phyloP scores from a whole-genome alignment of 2,797 vertebrate genomes.

The Vespertilio murinus region DNA sequence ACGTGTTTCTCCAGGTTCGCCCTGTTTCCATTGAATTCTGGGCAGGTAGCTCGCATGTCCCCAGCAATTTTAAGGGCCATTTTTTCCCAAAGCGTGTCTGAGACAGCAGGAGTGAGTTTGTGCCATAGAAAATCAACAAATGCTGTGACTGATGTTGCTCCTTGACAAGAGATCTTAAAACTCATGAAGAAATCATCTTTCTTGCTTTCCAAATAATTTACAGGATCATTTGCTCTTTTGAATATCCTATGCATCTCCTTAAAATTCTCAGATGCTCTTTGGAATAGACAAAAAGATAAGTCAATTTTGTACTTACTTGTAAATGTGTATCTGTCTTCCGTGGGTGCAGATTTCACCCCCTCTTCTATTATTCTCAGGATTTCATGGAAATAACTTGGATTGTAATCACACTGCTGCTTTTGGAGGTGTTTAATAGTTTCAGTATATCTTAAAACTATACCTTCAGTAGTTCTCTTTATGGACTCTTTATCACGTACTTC shows the following conservation, averaged over 20 bases:
- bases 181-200: conserved; percentile 77
- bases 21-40: conserved; percentile 76
- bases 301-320: conserved; percentile 73
- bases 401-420: conserved; percentile 72
- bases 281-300: conserved; percentile 73
- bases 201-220: conserved; percentile 72
- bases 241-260: conserved; percentile 63
- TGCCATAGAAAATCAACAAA: conserved; percentile 54
- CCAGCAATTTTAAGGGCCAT: conserved; percentile 68
- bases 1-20: conserved; percentile 79
- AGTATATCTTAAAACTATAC: not conserved
- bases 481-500: fast-evolving
- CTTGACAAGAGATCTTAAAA: conserved; percentile 82
- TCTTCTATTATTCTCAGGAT: conserved; percentile 69
- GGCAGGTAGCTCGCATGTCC: conserved; percentile 59
- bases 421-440: conserved; percentile 36
- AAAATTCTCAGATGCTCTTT: conserved; percentile 32
- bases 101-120: conserved; percentile 65
- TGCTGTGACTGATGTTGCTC: conserved; percentile 70
- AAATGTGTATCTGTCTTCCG: conserved; percentile 12
- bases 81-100: not conserved
- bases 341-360: not conserved
- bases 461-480: fast-evolving
- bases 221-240: conserved; percentile 70
- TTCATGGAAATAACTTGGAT: conserved; percentile 66